A percentile compares a stretch with the other conserved stretches of the same genome.
phyloP scores from a whole-genome alignment of 2,113 vertebrate genomes.

The Crypturellus undulatus region DNA sequence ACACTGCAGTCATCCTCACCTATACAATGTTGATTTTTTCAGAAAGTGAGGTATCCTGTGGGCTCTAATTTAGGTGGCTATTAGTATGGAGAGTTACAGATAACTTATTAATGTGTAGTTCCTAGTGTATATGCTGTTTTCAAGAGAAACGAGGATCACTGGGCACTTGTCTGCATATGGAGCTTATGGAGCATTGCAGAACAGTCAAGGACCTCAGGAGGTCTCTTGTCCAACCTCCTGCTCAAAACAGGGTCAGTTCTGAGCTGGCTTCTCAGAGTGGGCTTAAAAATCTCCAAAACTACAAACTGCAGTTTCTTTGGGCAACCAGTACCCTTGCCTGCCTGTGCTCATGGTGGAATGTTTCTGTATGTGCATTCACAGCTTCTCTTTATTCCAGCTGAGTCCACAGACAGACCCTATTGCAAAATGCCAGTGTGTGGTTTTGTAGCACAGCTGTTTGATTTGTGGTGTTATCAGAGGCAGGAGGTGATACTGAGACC shows the following conservation, averaged over 20 bases:
- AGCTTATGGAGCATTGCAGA: background rate
- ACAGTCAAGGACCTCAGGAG: background rate
- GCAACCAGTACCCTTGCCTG: background rate
- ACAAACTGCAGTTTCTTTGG: background rate
- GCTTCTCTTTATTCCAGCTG: background rate
- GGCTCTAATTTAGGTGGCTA: background rate
- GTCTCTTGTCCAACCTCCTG: background rate
- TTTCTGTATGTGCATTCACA: background rate
- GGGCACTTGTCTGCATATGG: background rate
- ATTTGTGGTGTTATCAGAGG: background rate
- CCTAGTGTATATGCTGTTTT: background rate
- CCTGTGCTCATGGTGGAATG: background rate
- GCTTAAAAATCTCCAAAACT: background rate
- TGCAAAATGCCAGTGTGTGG: background rate
- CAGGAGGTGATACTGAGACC: background rate
- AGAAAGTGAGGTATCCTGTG: background rate
- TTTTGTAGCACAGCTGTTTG: background rate
- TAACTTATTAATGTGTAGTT: background rate
- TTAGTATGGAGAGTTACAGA: background rate
- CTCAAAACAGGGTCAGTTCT: background rate
- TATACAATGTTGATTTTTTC: background rate
- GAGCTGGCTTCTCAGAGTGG: background rate
- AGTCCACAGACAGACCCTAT: background rate
- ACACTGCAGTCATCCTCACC: background rate
- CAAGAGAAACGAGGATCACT: background rate